Conservation (phyloP, 2,888 invertebrate species). For the Heliconius sara region DNA sequence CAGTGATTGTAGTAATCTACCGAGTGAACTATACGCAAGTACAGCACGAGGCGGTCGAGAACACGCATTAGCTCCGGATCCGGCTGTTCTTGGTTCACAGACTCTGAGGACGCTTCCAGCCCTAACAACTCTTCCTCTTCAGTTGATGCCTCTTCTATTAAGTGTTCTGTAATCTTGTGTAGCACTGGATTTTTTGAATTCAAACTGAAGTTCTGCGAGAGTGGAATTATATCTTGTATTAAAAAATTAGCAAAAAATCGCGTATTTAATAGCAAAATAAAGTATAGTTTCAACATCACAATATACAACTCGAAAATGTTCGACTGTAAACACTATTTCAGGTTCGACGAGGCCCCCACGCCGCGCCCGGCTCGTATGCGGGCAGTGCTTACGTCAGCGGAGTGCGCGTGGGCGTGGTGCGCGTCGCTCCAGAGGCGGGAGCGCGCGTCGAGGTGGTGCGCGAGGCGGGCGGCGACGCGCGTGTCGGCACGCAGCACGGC, state of each 20-base stretch:
- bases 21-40: slow-evolving; percentile 98
- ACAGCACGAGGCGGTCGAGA: slow-evolving; percentile 92
- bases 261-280: no score
- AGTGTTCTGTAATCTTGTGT: slow-evolving; percentile 97
- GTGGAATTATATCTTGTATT: slow-evolving; percentile 18
- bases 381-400: no score
- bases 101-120: slow-evolving; percentile 75
- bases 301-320: background rate
- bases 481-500: slow-evolving; percentile 91
- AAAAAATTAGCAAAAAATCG: background rate
- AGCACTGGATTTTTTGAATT: slow-evolving; percentile 96
- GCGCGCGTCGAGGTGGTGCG: slow-evolving; percentile 94
- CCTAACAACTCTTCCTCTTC: slow-evolving; percentile 98
- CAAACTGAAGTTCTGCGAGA: slow-evolving; percentile 83
- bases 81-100: slow-evolving; percentile 60
- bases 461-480: slow-evolving; percentile 94
- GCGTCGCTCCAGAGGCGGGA: slow-evolving; percentile 88
- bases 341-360: no score
- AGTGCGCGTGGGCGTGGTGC: no score
- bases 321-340: no score
- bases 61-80: slow-evolving; percentile 86
- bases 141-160: slow-evolving; percentile 98
- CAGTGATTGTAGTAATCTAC: slow-evolving; percentile 99
- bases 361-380: no score
- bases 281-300: background rate